Evolutionary conservation across 2,888 invertebrate species (phyloP).

Genomic region (Idaea biselata): DNA sequence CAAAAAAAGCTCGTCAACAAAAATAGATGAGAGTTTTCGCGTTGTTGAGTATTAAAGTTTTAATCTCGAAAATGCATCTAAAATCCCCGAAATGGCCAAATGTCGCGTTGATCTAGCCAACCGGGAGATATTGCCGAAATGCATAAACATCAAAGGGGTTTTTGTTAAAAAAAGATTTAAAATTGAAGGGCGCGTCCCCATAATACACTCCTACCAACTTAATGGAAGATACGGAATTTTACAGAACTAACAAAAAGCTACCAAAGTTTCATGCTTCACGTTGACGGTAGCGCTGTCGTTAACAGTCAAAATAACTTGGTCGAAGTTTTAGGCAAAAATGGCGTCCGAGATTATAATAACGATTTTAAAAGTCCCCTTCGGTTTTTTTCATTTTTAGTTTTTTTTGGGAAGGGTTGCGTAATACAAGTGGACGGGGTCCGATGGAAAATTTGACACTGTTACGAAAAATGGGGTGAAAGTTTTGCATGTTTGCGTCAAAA

Average conservation of each 20-base stretch:
- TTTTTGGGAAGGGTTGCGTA: constrained; percentile 66
- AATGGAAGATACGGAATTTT: not conserved
- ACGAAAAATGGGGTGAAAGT: constrained; percentile 64
- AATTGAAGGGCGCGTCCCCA: constrained; percentile 78
- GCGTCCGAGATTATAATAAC: constrained; percentile 81
- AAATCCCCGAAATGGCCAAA: constrained; percentile 74
- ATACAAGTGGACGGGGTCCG: constrained; percentile 64
- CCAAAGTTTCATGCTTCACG: not conserved
- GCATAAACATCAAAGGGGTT: constrained; percentile 79
- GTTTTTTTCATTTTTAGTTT: constrained; percentile 63
- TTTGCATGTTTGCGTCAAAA: constrained; percentile 45
- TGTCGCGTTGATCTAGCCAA: constrained; percentile 61
- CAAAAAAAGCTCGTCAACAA: too few species aligned
- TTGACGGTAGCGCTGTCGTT: not conserved
- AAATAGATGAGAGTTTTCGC: constrained; percentile 42
- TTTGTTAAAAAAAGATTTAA: constrained; percentile 75
- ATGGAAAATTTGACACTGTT: constrained; percentile 70
- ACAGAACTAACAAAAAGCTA: not conserved
- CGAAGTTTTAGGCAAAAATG: constrained; percentile 58
- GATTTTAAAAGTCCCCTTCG: constrained; percentile 75
- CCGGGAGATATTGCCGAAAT: constrained; percentile 76
- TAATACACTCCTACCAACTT: constrained; percentile 12
- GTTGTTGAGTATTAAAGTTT: constrained; percentile 59
- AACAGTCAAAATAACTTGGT: not conserved
- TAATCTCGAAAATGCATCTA: constrained; percentile 76